phyloP scores from a whole-genome alignment of 1,140 invertebrate species.

The Drosophila nannoptera region DNA sequence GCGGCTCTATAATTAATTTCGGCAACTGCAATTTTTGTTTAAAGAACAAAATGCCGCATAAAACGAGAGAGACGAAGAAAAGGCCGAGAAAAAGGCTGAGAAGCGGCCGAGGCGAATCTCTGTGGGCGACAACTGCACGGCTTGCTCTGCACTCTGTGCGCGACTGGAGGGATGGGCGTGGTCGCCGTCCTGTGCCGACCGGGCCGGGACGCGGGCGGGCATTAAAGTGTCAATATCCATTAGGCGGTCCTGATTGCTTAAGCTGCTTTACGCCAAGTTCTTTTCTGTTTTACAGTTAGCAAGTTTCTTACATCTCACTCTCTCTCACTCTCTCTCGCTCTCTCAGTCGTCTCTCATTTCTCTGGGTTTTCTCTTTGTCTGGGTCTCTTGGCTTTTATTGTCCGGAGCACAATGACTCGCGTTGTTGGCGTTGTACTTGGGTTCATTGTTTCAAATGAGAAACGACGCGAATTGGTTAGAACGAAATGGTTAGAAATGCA shows the following conservation, averaged over 20 bases:
- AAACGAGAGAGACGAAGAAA: slow-evolving; percentile 29
- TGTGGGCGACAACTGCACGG: slow-evolving; percentile 57
- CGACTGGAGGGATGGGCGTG: slow-evolving; percentile 23
- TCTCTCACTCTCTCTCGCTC: slow-evolving; percentile 25
- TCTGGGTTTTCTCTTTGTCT: slow-evolving; percentile 15
- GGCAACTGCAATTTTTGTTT: slow-evolving; percentile 73
- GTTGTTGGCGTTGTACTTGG: slow-evolving; percentile 66
- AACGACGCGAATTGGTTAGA: slow-evolving; percentile 75
- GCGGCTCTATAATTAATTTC: slow-evolving; percentile 74
- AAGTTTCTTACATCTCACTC: slow-evolving; percentile 31
- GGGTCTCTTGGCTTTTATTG: slow-evolving; percentile 68
- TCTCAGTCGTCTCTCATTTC: slow-evolving; percentile 12
- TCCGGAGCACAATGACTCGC: slow-evolving; percentile 68
- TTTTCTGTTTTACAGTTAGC: slow-evolving; percentile 60
- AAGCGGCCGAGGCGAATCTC: slow-evolving; percentile 54
- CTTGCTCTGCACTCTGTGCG: slow-evolving; percentile 14
- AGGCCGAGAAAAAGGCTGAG: slow-evolving; percentile 22
- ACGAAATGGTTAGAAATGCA: slow-evolving; percentile 75
- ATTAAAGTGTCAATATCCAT: slow-evolving; percentile 78
- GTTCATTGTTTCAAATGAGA: slow-evolving; percentile 77
- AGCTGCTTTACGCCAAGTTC: slow-evolving; percentile 75
- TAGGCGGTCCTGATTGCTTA: slow-evolving; percentile 76
- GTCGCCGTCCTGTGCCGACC: background rate
- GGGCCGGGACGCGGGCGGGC: slow-evolving; percentile 49
- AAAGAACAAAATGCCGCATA: slow-evolving; percentile 65